Base-by-base conservation (phyloP, 1,140 invertebrate genomes). In the Prorops nasuta region DNA sequence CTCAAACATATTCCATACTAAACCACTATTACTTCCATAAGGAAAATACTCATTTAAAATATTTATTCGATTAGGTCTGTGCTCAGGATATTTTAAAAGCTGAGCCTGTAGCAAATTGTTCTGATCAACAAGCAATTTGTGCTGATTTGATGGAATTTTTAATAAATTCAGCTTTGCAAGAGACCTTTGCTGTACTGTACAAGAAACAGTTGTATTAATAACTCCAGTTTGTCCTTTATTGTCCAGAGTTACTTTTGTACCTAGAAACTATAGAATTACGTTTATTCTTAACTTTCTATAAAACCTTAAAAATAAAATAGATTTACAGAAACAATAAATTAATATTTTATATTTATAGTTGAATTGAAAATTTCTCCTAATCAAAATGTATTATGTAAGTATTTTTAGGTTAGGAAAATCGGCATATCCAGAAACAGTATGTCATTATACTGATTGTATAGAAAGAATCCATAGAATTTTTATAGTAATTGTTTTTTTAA, bases 351-450 rank as follows among this genome's bases (percentile, higher is more conserved):
- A 3, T 21, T 39, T 14, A 38, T 19, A 39, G 10, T 3, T 15
- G 12, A 47, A 19, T 16, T 15, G 24, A 21, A 19, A 21, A 12
- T 7, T 10, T 16, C 14, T 15, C 19, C 15, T 42, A 44, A 47
- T 35, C 28, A 49, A 39, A 16, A 43, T 21, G 50, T 36, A 51
- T 67, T 67, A 69, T 61, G 50, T 68, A 68, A 66, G 46, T 46
- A 31, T 42, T 54, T 32, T 51, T 10, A 68, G 63, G 57, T 67
- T 61, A 63, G 42, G 40, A 47, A 47, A 40, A 49, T 45, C 24
- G 31, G 48, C 49, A 9, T 42, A 24, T 35, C 15, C 8, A 20
- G 10, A 31, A 4, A 44, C 28, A 7, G 2, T 32, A 28, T 1
- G 14, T 16, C 6, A 22, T 17, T 19, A 40, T 20, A 20, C 14